Evolutionary conservation across 2,888 invertebrate genomes (phyloP).

Genomic region (Caenorhabditis japonica): DNA sequence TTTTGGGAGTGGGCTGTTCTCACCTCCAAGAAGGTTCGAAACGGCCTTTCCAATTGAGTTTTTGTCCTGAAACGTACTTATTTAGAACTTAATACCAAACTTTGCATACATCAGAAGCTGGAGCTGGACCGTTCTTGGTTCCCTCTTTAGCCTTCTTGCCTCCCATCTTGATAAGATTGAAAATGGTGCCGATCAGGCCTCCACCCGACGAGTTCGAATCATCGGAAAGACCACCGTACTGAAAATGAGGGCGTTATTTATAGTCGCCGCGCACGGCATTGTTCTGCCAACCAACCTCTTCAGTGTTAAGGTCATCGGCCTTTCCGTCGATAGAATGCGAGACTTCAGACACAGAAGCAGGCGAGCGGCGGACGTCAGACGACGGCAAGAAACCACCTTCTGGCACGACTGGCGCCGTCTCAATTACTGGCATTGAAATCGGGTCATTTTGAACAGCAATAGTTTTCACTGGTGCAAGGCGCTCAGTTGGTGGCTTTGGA

Average conservation of each 20-base stretch:
- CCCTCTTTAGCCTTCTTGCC: slow-evolving; percentile 65
- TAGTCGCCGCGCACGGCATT: not conserved
- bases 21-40: slow-evolving; percentile 71
- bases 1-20: slow-evolving; percentile 71
- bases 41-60: slow-evolving; percentile 72
- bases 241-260: slow-evolving; percentile 22
- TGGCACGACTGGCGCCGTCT: slow-evolving; percentile 67
- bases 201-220: slow-evolving; percentile 70
- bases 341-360: slow-evolving; percentile 72
- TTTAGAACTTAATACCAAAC: slow-evolving; percentile 1
- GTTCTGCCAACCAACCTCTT: slow-evolving; percentile 38
- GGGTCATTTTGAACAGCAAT: slow-evolving; percentile 29
- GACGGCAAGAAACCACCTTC: slow-evolving; percentile 74
- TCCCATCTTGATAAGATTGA: slow-evolving; percentile 73
- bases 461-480: slow-evolving; percentile 25
- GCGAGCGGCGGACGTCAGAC: slow-evolving; percentile 68
- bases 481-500: slow-evolving; percentile 70
- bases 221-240: slow-evolving; percentile 74
- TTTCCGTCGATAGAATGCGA: slow-evolving; percentile 59
- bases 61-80: slow-evolving; percentile 41
- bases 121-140: slow-evolving; percentile 12
- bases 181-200: slow-evolving; percentile 75
- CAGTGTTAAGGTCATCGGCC: slow-evolving; percentile 51
- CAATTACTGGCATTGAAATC: slow-evolving; percentile 56
- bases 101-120: slow-evolving; percentile 6